Conservation (phyloP, 2,797 vertebrate species). For the Dallia pectoralis region DNA sequence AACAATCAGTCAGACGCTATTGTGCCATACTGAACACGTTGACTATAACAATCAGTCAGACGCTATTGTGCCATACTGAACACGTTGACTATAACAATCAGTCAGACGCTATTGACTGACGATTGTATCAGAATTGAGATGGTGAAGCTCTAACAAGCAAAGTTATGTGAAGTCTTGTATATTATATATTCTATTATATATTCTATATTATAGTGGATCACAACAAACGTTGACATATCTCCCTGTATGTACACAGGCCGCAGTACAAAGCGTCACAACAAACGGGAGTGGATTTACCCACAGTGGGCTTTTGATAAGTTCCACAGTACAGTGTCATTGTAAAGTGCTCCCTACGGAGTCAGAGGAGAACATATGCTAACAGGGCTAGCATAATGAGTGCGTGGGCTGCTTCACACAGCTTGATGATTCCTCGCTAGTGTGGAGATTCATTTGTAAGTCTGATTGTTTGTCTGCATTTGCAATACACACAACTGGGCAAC, state of each 20-base stretch:
- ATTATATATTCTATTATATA: no score
- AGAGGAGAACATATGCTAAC: constrained; percentile 11
- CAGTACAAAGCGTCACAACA: not conserved
- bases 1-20: not conserved
- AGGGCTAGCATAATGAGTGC: constrained; percentile 10
- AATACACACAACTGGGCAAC: not conserved
- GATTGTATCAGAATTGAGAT: not conserved
- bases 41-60: not conserved
- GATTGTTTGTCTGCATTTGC: constrained; percentile 5
- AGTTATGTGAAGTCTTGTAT: not conserved
- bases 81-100: not conserved
- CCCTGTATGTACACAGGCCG: not conserved
- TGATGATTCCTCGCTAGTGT: not conserved
- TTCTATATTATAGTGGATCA: not conserved
- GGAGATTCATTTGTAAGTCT: constrained; percentile 5
- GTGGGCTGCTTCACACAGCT: constrained; percentile 12
- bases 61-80: not conserved
- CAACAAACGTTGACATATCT: not conserved
- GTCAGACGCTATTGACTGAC: not conserved
- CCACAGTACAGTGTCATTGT: not conserved
- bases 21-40: no score
- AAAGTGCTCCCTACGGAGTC: not conserved
- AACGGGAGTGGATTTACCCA: not conserved
- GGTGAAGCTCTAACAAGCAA: not conserved
- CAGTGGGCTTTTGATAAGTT: not conserved